Evolutionary conservation across 2,888 invertebrate genomes (phyloP), one percentile per base, ranked within the genome.

Genomic region (Oithona nana): DNA sequence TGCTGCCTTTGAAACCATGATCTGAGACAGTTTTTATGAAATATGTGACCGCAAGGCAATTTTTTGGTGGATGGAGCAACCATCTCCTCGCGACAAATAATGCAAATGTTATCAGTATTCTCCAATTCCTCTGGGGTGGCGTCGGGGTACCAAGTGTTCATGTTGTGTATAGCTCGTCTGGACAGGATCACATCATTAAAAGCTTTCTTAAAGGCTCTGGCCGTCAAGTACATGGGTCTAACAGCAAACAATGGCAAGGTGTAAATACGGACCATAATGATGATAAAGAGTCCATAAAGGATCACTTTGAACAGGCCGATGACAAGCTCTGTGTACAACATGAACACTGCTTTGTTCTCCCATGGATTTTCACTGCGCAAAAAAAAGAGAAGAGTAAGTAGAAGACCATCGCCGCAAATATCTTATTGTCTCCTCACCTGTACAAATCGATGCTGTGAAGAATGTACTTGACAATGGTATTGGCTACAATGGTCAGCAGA

Each of bases 1-100:
- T 99, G 98, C 73, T 99, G 98, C 8, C 98, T 82, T 76, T 98
- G 98, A 77, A 99, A 99, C 98, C 98, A 99, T 49, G 94, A 92
- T 57, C 97, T 83, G 63, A 98, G 79, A 74, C 98, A 98, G 62
- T 88, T 86, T 55, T 94, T 88, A 75, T 99, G 98, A 79, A 99
- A 98, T 70, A 99, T 97, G 74, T 99, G 98, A 73, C 93, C 93
- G 76, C 98, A 99, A 0, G 98, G 97, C 66, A 99, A 75, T 72
- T 95, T 97, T 75, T 99, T 98, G 50, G 94, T 86, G 66, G 78
- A 75, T 2, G 79, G 73, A 70, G 66, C 63, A 8, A 65, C 28
- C 67, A 67, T 67, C 60, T 67, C 66, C 30, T 67, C 67, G 1
- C 62, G 29, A 39, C 39, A 39, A 69, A 99, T 99, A 69, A 99